Percentiles rank a stretch among this genome's conserved stretches.
Conservation (phyloP, 1,140 invertebrate genomes). For the Pseudomyrmex cubaensis region DNA sequence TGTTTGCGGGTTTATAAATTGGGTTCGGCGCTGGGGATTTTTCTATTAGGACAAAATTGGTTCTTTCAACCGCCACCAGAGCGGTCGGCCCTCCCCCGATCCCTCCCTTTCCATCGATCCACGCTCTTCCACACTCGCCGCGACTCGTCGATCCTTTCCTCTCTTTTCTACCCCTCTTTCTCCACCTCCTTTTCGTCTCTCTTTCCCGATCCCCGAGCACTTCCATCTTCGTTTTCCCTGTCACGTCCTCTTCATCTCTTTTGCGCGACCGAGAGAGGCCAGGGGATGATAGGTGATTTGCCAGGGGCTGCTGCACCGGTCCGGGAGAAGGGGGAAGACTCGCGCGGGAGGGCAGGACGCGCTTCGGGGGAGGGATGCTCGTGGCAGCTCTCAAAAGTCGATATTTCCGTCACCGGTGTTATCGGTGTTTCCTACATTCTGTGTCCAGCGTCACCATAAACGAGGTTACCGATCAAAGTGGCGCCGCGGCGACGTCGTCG, state of each 20-base stretch:
- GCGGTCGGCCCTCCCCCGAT: conserved; percentile 64
- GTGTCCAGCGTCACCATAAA: conserved; percentile 82
- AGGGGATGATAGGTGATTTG: conserved; percentile 69
- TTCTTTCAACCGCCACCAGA: conserved; percentile 85
- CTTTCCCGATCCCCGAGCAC: conserved; percentile 32
- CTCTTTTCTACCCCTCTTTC: conserved; percentile 19
- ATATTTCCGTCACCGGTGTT: conserved; percentile 84
- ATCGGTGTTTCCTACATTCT: conserved; percentile 83
- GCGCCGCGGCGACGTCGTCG: conserved; percentile 68
- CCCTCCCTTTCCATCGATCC: conserved; percentile 64
- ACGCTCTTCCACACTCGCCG: conserved; percentile 61
- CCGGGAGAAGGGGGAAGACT: conserved; percentile 38
- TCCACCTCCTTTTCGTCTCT: conserved; percentile 7
- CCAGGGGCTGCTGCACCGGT: conserved; percentile 71
- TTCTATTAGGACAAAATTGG: conserved; percentile 86
- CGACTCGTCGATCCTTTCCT: conserved; percentile 70
- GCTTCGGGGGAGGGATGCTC: conserved; percentile 67
- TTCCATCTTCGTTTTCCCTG: conserved; percentile 52
- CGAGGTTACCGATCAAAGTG: conserved; percentile 84
- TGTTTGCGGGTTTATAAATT: conserved; percentile 86
- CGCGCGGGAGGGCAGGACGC: conserved; percentile 54
- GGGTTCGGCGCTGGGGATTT: conserved; percentile 85
- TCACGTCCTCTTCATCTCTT: conserved; percentile 51
- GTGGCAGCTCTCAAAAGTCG: conserved; percentile 82
- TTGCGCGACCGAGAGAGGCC: conserved; percentile 62